A percentile compares a stretch with the other conserved stretches of the same genome.
These are phyloP conservation scores for Tetragonula carbonaria DNA, from an alignment of 2,888 invertebrate genomes.

Conservation along the genomic window DNA sequence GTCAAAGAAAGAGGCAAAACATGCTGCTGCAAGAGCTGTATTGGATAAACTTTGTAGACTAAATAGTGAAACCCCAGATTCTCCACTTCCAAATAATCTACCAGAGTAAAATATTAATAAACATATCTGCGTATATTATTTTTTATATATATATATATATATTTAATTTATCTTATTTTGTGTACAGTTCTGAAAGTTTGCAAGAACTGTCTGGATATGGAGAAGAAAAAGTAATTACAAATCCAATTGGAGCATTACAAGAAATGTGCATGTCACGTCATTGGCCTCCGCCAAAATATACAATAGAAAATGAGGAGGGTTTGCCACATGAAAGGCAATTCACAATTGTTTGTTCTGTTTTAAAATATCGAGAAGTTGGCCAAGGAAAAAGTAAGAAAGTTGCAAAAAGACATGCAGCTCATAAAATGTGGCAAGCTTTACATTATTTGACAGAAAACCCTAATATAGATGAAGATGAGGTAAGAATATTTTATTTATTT, in stretches of 20 bases:
- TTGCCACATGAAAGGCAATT: constrained; percentile 97
- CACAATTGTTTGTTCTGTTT: constrained; percentile 95
- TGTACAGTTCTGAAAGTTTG: constrained; percentile 81
- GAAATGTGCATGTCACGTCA: constrained; percentile 98
- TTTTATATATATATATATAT: not conserved
- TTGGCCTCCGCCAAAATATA: constrained; percentile 97
- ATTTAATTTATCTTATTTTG: constrained; percentile 9
- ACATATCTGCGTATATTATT: not conserved
- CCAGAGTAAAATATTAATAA: constrained; percentile 74
- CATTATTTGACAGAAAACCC: constrained; percentile 89
- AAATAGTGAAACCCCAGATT: constrained; percentile 84
- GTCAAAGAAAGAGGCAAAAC: constrained; percentile 99
- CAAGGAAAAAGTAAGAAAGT: constrained; percentile 98
- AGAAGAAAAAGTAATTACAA: constrained; percentile 94
- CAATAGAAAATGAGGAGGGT: constrained; percentile 94
- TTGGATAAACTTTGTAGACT: constrained; percentile 93
- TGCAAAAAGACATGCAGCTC: constrained; percentile 97
- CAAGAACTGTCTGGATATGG: constrained; percentile 80
- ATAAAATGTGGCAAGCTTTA: constrained; percentile 95
- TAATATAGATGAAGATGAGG: constrained; percentile 91
- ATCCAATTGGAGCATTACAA: constrained; percentile 97
- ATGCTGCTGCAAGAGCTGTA: constrained; percentile 96
- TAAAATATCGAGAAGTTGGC: constrained; percentile 93
- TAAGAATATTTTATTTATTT: constrained; percentile 79
- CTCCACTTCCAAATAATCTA: constrained; percentile 79